phyloP scores from a whole-genome alignment of 2,113 vertebrate genomes.

The Lota lota region DNA sequence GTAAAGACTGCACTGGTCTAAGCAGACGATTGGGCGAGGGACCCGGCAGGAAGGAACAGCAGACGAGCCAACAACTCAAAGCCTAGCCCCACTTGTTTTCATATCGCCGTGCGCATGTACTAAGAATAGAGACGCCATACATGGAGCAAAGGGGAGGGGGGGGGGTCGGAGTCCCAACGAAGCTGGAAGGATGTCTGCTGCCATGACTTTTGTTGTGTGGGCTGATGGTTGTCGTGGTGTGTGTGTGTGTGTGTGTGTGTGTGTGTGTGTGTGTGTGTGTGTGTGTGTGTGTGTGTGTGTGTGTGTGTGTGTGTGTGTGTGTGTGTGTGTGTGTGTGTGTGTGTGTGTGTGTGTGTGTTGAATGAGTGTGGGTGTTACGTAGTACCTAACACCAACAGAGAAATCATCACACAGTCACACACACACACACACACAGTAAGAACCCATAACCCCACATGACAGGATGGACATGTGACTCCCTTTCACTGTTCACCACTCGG shows the following conservation, averaged over 20 bases:
- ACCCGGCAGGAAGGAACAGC: too few species aligned
- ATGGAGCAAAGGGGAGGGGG: conserved; percentile 40
- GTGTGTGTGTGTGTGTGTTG: too few species aligned
- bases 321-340: too few species aligned
- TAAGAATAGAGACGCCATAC: conserved; percentile 60
- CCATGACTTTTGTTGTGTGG: conserved; percentile 13
- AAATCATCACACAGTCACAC: background rate
- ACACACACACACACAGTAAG: conserved; percentile 12
- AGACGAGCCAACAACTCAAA: too few species aligned
- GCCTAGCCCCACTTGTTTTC: conserved; percentile 8
- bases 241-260: conserved; percentile 48
- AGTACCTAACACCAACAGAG: background rate
- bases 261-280: conserved; percentile 43
- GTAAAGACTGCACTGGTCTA: too few species aligned
- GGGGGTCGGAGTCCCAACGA: conserved; percentile 35
- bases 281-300: too few species aligned
- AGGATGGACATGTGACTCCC: conserved; percentile 43
- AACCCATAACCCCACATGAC: conserved; percentile 45
- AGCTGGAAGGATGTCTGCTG: conserved; percentile 34
- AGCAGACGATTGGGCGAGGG: too few species aligned
- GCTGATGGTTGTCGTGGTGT: conserved; percentile 4
- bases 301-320: too few species aligned
- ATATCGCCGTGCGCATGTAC: conserved; percentile 34
- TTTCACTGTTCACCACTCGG: too few species aligned
- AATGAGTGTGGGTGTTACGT: background rate